Base-by-base conservation (phyloP, 2,888 invertebrate genomes). In the Lepetodrilus schrolli region DNA sequence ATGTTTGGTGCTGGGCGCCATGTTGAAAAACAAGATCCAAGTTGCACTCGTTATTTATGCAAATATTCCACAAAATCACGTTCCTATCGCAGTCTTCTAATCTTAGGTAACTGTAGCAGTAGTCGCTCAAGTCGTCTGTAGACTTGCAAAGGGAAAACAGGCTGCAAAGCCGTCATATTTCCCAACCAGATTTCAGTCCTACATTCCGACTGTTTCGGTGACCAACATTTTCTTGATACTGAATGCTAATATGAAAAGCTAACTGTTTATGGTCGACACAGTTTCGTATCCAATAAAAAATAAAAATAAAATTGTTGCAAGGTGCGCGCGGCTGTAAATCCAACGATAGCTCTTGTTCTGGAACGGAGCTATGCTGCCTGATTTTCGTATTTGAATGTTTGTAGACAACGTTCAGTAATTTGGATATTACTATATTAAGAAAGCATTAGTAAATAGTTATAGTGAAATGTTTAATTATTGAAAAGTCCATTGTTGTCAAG, bases 181-280 rank as follows among this genome's bases (percentile, higher is more conserved):
- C 47, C 43, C 47, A 23, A 26, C 30, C 68, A 68, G 47, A 47
- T 47, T 68, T 68, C 47, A 23, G n/a, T 38, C 7, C 51, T 36
- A 65, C 65, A 70, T 58, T 26, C 69, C 69, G 34, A 47, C 26
- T 47, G 36, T 21, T 49, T 70, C 72, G 48, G 72, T 47, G 72
- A 75, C 75, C 65, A 75, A 69, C 68, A 50, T 75, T 70, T 66
- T 43, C n/a, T n/a, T n/a, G 48, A 43, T 51, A 66, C 73, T 80
- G 80, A 77, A 78, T 80, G 78, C 66, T 78, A 81, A 77, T 78
- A 75, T 47, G 74, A 77, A 74, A 74, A 82, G 76, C 76, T 75
- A 74, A 49, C 21, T 68, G 34, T 26, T 58, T 58, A 58, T 30
- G 10, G 30, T 26, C 58, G 13, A 5, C 1, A 30, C 30, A 48